These are phyloP conservation scores for Rhipidura dahli DNA, from an alignment of 2,113 vertebrate species.

Conservation along the genomic window DNA sequence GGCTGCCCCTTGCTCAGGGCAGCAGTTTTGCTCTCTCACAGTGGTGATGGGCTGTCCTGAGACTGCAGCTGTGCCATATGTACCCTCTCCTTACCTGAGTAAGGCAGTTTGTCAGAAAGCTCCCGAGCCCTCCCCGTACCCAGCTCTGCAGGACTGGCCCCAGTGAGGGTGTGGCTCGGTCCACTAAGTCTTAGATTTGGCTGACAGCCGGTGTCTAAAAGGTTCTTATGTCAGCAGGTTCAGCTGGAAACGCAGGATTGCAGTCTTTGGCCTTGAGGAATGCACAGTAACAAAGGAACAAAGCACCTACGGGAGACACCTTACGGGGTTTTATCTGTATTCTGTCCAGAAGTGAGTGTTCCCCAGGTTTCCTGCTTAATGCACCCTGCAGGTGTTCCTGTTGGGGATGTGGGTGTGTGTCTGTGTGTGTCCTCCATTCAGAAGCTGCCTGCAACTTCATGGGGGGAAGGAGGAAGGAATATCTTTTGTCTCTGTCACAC, in stretches of 20 bases:
- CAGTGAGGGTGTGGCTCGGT: not conserved
- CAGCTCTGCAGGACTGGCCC: not conserved
- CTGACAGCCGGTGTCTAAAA: not conserved
- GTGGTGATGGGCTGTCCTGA: not conserved
- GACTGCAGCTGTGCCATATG: not conserved
- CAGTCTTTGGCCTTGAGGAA: not conserved
- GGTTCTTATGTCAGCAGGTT: not conserved
- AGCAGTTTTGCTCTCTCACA: not conserved
- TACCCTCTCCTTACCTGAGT: accelerated
- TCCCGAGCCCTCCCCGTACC: accelerated
- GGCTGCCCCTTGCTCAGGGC: not conserved
- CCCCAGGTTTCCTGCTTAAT: not conserved
- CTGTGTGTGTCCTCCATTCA: not conserved
- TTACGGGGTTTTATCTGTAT: not conserved
- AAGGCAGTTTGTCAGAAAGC: not conserved
- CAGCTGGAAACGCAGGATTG: not conserved
- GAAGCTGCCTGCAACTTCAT: not conserved
- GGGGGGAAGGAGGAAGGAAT: not conserved
- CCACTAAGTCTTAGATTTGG: not conserved
- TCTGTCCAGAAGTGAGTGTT: not conserved
- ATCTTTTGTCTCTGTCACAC: not conserved
- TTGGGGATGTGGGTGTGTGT: not conserved
- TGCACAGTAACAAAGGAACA: not conserved
- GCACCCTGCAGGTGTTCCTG: not conserved
- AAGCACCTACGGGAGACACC: not conserved